These are phyloP conservation scores for Salticus scenicus DNA, from an alignment of 2,888 invertebrate genomes.

Conservation along the genomic window DNA sequence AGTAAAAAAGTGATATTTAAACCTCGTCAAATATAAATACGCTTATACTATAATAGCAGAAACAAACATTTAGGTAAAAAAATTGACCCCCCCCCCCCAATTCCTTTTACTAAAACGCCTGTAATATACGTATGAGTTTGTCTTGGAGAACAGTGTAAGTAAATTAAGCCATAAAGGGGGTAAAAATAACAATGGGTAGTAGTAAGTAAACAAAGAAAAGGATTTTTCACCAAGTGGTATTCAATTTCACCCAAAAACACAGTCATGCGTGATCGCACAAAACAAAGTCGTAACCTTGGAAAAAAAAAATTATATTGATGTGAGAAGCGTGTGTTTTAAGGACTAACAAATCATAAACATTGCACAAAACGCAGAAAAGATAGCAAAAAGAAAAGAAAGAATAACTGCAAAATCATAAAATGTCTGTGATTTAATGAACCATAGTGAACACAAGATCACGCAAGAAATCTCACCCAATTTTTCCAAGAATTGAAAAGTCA, in stretches of 20 bases:
- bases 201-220: slow-evolving; percentile 1
- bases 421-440: neutral
- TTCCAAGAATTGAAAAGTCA: no score
- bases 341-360: neutral
- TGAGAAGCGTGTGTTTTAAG: neutral
- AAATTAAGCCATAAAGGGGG: no score
- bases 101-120: no score
- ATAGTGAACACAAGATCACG: neutral
- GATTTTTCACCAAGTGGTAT: neutral
- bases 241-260: neutral
- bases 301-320: neutral
- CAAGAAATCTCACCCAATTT: neutral
- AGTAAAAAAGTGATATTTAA: no score
- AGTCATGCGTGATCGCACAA: slow-evolving; percentile 1
- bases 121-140: no score
- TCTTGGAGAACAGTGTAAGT: no score
- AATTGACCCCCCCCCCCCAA: no score
- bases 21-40: no score
- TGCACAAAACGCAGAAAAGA: neutral
- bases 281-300: neutral
- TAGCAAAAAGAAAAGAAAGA: neutral
- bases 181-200: neutral
- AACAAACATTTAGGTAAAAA: no score
- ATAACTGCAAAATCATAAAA: neutral
- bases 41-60: no score